Base-by-base conservation (phyloP, 1,140 invertebrate species). In the Halyomorpha halys region DNA sequence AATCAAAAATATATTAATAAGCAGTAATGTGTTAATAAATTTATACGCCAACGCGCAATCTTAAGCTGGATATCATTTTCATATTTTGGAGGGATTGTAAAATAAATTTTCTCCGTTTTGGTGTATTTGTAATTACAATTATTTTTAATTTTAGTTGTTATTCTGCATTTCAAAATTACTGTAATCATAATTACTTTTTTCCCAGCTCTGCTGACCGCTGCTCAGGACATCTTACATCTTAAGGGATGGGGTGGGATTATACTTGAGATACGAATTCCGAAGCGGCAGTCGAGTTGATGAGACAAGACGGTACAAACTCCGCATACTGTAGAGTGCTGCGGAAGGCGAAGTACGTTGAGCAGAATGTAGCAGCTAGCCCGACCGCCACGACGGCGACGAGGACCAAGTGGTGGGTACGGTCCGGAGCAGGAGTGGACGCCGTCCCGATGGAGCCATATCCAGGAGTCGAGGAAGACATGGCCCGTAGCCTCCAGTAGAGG, bases 401-500 rank as follows among this genome's bases (percentile, higher is more conserved):
- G 1, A 61, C 60, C 8, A 66, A 16, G 0, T 39, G 3, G n/a
- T 62, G 44, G 21, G 61, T 63, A 59, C 63, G 61, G 25, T 44
- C 44, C 14, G 16, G 19, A 9, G 62, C 49, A 16, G 63, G 53
- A 45, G 21, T 5, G 14, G 19, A 9, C 18, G 3, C 1, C 16
- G 4, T 15, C 13, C 14, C 23, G 44, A 63, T 19, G 59, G 44
- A 21, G 53, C 59, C 60, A 44, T 44, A 60, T 45, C 8, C n/a
- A 14, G 59, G 19, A 18, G 19, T 34, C 25, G 18, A 21, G 14
- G 53, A 18, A 15, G 47, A 34, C 68, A 66, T 67, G 14, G 49
- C 27, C 25, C 79, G 74, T 3, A 85, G 77, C 72, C 78, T 80
- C 3, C 81, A 72, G 71, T 94, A 94, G 67, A 94, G 85, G 19